Evolutionary conservation across 2,113 vertebrate species (phyloP), one percentile per base, ranked within the genome.

Genomic region (Macquaria australasica): DNA sequence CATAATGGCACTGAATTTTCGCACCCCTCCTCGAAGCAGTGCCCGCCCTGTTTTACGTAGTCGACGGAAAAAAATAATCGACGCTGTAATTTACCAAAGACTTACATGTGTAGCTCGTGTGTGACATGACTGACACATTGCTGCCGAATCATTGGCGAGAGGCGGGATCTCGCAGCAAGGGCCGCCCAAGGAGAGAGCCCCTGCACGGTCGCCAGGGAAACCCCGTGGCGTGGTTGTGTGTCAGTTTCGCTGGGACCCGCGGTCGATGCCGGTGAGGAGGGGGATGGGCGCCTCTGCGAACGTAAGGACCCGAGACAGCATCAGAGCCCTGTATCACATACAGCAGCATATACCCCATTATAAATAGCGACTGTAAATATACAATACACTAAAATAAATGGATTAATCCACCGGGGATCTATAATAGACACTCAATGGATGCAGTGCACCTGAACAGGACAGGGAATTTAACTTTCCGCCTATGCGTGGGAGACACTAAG

Each of bases 211-310:
- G 94, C 87, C 90, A 70, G 94, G 97, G 96, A 97, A 97, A 97
- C 97, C 97, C 97, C 96, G 97, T 96, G 94, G 93, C 93, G 94
- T 96, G 97, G 97, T 96, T 97, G 96, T 96, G 97, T 97, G 97
- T 98, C 97, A 97, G 97, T 94, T 95, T 95, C 92, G 93, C 87
- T 96, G 92, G 92, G 93, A 93, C 96, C 97, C 95, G 96, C 94
- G 95, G 93, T 96, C 88, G 94, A 94, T 94, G 96, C 97, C 97
- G 96, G 97, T 91, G 94, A 96, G 94, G 96, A 96, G 97, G 97
- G 96, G 97, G 97, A 97, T 97, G 97, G 96, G 97, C 95, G 94
- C 95, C 81, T 94, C 92, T 86, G 92, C 92, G 89, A 96, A 91
- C 90, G 94, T 95, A 90, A 95, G 94, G 93, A 95, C 90, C 93